Conservation (phyloP, 1,140 invertebrate species). For the Cylas formicarius region DNA sequence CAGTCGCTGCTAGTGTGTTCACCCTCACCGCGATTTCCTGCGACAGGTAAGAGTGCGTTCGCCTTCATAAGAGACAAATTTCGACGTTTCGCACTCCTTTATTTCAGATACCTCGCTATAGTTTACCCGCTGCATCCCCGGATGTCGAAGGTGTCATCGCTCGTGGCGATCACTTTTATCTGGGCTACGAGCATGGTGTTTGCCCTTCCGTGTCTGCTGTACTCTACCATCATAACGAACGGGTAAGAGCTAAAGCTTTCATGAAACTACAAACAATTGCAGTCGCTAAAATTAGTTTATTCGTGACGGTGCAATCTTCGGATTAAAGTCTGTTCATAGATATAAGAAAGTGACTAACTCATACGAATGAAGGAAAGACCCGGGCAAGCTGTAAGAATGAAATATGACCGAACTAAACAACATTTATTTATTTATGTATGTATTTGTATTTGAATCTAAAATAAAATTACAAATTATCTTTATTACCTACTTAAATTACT, state of each 20-base stretch:
- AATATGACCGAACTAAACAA: too few relatives aligned
- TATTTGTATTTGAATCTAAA: too few relatives aligned
- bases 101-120: constrained; percentile 82
- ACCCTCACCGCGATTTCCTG: constrained; percentile 78
- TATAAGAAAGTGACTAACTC: too few relatives aligned
- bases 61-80: background rate
- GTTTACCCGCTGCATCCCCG: constrained; percentile 79
- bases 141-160: constrained; percentile 70
- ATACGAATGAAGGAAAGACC: too few relatives aligned
- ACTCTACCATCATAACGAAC: constrained; percentile 67
- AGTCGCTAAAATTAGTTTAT: too few relatives aligned
- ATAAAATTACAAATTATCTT: too few relatives aligned
- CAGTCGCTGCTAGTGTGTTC: constrained; percentile 84
- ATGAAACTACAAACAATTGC: too few relatives aligned
- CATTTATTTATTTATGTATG: too few relatives aligned
- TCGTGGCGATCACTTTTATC: constrained; percentile 69
- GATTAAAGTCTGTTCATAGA: too few relatives aligned
- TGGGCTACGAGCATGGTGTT: constrained; percentile 74
- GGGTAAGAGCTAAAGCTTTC: constrained; percentile 49
- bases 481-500: too few relatives aligned
- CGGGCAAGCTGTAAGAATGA: too few relatives aligned
- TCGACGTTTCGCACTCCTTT: constrained; percentile 13
- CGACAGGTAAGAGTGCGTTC: constrained; percentile 58
- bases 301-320: background rate
- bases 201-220: constrained; percentile 74